Base-by-base conservation (phyloP, 2,797 vertebrate genomes). In the Sorex maritimensis region DNA sequence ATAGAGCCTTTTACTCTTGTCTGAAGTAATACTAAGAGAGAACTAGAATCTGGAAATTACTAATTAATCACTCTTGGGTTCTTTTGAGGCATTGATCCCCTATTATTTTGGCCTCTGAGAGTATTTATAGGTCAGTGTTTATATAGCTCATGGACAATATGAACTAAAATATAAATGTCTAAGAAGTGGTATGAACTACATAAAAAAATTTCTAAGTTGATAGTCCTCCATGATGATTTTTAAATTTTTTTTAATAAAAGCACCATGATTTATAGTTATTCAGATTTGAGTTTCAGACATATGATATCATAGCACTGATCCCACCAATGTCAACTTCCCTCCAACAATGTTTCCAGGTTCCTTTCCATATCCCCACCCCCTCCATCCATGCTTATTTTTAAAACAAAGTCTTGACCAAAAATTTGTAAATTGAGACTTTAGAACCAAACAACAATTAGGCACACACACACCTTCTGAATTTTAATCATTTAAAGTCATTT, bases 151-250 rank as follows among this genome's bases (percentile, higher is more conserved):
- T 55, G 38, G 68, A 78, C 21, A 94, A 91, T 11, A 85, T 7
- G 79, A 87, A 63, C 10, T 58, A 90, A 88, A 93, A 49, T 91
- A 81, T 19, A n/a, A 94, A 81, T 65, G 71, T 26, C 24, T 91
- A 58, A 84, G 92, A 95, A 58, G 1, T n/a, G 68, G 52, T 34
- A 58, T 26, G 63, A 81, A 79, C 19, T 75, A 23, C 34, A 34
- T 28, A 44, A 79, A 74, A 67, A 44, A 11, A 19, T 85, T 93
- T 81, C 38, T 24, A 72, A 83, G 30, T n/a, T 79, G 28, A 75
- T 1, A 52, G 7, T 49, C 6, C 6, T 44, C 13, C 6, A 9
- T 28, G 65, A 9, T 67, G 65, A 26, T 67, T 49, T 49, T 52
- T 52, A 28, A 28, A 28, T 24, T 26, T 26, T 67, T 28, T 26